Percentiles rank a stretch among this genome's conserved stretches.
Conservation (phyloP, 2,113 vertebrate species). For the Malaclemys terrapin region DNA sequence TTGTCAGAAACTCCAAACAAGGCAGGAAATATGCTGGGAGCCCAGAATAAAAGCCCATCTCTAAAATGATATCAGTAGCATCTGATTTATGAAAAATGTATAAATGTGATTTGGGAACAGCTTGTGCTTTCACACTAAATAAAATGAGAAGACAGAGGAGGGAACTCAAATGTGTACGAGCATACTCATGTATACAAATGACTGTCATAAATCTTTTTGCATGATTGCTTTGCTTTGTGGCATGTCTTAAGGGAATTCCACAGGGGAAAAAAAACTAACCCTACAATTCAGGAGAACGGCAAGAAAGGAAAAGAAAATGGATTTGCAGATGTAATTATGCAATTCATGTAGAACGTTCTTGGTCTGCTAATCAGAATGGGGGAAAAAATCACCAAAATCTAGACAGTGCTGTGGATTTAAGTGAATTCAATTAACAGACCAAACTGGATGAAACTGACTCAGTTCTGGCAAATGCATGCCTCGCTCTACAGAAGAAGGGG, state of each 20-base stretch:
- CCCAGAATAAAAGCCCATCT: not conserved
- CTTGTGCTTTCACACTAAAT: constrained; percentile 75
- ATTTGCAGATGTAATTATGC: constrained; percentile 54
- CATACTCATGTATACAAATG: constrained; percentile 62
- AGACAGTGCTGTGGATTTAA: constrained; percentile 44
- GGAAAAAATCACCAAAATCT: not conserved
- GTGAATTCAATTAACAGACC: constrained; percentile 55
- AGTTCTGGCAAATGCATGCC: not conserved
- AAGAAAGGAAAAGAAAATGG: constrained; percentile 11
- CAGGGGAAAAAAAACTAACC: not conserved
- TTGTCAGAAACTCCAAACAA: not conserved
- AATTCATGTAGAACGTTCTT: constrained; percentile 55
- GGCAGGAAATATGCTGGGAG: not conserved
- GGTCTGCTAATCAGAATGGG: constrained; percentile 45
- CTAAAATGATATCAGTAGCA: constrained; percentile 1
- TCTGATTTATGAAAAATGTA: constrained; percentile 67
- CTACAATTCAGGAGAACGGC: not conserved
- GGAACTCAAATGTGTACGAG: constrained; percentile 49
- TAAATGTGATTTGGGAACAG: constrained; percentile 64
- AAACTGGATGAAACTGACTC: constrained; percentile 9
- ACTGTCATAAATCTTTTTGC: constrained; percentile 70
- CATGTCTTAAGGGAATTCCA: constrained; percentile 54
- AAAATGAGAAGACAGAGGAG: constrained; percentile 64
- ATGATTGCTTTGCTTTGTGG: constrained; percentile 58
- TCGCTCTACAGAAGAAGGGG: not conserved